Base-by-base conservation (phyloP, 2,888 invertebrate species). In the Nomada lathburiana region DNA sequence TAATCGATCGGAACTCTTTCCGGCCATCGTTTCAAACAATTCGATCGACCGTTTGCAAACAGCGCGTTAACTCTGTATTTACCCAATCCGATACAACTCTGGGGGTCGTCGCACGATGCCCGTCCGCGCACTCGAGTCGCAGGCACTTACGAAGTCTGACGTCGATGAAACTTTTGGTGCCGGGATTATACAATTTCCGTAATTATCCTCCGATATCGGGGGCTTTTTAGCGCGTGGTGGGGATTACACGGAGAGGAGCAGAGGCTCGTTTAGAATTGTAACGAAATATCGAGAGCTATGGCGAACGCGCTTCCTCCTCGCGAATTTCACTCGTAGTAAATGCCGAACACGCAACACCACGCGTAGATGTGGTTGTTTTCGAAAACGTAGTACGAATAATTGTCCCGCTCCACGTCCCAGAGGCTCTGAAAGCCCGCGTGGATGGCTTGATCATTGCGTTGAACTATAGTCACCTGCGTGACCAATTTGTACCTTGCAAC, bases 371-470 rank as follows among this genome's bases (percentile, higher is more conserved):
- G 82, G 78, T 82, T 80, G 78, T 88, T 90, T 82, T 89, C 83
- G 73, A 84, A 85, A 76, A 84, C 85, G 65, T 87, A 80, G 82
- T 86, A 87, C 65, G 87, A 90, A 81, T 90, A 89, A 89, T 90
- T 90, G 82, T 90, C 89, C 57, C 83, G 85, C 2, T 86, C 84
- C 76, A 59, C 70, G 70, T 89, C 89, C 89, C 90, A 88, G 52
- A 89, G 88, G 73, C 88, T 87, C 73, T 85, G 84, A 36, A 86
- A 84, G 55, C 76, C 82, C 63, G 84, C 65, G 75, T 86, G 76
- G 59, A 87, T 64, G 70, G 85, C 82, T 87, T 90, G 90, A 71
- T 85, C 81, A 62, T 83, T 73, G 72, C 86, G 86, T 50, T 90
- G 89, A 47, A 87, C 79, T 75, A 89, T 86, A 52, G 71, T 78